Base-by-base conservation (phyloP, 2,888 invertebrate genomes). In the Ganaspis brasiliensis region DNA sequence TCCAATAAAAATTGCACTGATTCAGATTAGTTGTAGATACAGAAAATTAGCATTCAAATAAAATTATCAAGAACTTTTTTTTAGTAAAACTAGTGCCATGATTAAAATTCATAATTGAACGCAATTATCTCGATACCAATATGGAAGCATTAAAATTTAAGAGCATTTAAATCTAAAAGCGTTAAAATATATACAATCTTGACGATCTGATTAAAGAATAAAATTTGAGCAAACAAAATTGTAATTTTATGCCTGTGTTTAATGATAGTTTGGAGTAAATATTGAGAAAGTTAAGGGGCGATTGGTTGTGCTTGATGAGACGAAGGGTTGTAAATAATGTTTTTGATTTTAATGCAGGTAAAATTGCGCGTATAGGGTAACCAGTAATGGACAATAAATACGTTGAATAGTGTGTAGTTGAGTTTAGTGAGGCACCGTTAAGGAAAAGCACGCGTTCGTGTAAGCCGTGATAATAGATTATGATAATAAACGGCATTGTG, bases 401-500 rank as follows among this genome's bases (percentile, higher is more conserved):
- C 21, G 19, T n/a, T 21, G 1, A 67, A 45, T 67, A 14, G 59
- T 59, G 16, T 59, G 59, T 40, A 63, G 67, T 67, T 24, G 73
- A 24, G 26, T 59, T 31, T 45, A 63, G 74, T 45, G 40, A 31
- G 61, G 52, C 19, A 67, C 45, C 40, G 72, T 72, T 72, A 61
- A 72, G 76, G 63, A 80, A 73, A 80, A 45, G 74, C 72, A 77
- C 82, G 80, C 82, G 83, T 83, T 83, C 81, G 76, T 81, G 83
- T 84, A 86, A 88, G 87, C 85, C 82, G 83, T 80, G 87, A 88
- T 89, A 89, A 88, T 88, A 87, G 89, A 89, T 89, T 89, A 89
- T 88, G 89, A 89, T 89, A 89, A 89, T 89, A 88, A 87, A 89
- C 83, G 87, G 87, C 85, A 87, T 89, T 90, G 87, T 87, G 87